These are phyloP conservation scores for Pseudomyrmex gracilis DNA, from an alignment of 1,140 invertebrate genomes.

Conservation along the genomic window DNA sequence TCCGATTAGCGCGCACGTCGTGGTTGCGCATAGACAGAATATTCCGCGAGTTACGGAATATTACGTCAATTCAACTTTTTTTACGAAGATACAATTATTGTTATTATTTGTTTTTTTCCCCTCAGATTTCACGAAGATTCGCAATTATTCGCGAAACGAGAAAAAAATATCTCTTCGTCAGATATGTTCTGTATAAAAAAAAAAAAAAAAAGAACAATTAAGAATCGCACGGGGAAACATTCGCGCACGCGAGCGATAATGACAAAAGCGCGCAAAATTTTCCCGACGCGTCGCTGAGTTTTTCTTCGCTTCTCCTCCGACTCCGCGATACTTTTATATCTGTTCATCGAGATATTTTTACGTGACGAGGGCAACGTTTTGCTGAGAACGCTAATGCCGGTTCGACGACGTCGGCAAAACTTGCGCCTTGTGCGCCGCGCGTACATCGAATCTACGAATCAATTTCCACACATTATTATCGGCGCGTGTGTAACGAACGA, in stretches of 20 bases:
- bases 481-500: neutral
- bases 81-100: neutral
- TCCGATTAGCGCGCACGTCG: neutral
- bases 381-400: constrained; percentile 75
- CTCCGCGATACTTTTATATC: constrained; percentile 72
- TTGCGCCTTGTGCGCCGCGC: constrained; percentile 18
- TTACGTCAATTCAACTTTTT: neutral
- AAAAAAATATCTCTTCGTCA: too few relatives aligned
- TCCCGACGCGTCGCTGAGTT: constrained; percentile 23
- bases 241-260: neutral
- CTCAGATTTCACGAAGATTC: too few relatives aligned
- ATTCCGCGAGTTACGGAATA: too few relatives aligned
- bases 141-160: too few relatives aligned
- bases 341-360: constrained; percentile 82
- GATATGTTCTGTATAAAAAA: too few relatives aligned
- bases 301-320: constrained; percentile 18
- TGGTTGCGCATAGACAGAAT: neutral
- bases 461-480: constrained; percentile 7
- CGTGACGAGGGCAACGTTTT: constrained; percentile 81
- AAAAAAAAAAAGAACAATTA: neutral
- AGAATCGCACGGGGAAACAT: neutral
- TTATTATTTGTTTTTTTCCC: too few relatives aligned
- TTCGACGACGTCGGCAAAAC: constrained; percentile 34
- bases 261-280: constrained; percentile 55
- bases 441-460: neutral